Evolutionary conservation across 2,797 vertebrate genomes (phyloP).

Genomic region (Cryptoprocta ferox): DNA sequence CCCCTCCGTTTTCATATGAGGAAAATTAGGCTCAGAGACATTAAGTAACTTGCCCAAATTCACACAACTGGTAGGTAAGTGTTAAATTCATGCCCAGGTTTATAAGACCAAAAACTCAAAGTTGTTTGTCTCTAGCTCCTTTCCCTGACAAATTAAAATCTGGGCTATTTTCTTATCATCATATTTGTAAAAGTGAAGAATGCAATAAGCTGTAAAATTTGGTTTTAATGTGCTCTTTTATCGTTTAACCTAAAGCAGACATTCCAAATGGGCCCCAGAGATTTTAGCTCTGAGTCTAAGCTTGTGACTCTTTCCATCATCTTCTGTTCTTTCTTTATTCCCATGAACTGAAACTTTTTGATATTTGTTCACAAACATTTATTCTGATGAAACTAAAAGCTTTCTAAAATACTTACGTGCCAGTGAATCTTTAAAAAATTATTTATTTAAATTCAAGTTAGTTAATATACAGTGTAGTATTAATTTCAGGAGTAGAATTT

Average conservation of each 20-base stretch:
- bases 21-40: not conserved
- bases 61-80: not conserved
- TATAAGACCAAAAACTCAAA: not conserved
- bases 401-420: not conserved
- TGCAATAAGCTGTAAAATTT: not conserved
- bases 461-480: too few species aligned
- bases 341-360: not conserved
- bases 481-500: too few species aligned
- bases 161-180: not conserved
- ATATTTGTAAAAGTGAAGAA: not conserved
- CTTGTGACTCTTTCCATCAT: not conserved
- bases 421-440: not conserved
- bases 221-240: not conserved
- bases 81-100: not conserved
- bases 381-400: not conserved
- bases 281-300: not conserved
- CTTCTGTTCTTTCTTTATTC: not conserved
- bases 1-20: not conserved
- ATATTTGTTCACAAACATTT: not conserved
- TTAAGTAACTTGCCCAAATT: not conserved
- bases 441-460: too few species aligned
- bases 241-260: not conserved
- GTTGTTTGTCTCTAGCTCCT: not conserved
- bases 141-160: not conserved
- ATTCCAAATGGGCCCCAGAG: not conserved